A percentile compares a stretch with the other conserved stretches of the same genome.
Conservation (phyloP, 2,797 vertebrate genomes). For the Eleutherodactylus coqui region DNA sequence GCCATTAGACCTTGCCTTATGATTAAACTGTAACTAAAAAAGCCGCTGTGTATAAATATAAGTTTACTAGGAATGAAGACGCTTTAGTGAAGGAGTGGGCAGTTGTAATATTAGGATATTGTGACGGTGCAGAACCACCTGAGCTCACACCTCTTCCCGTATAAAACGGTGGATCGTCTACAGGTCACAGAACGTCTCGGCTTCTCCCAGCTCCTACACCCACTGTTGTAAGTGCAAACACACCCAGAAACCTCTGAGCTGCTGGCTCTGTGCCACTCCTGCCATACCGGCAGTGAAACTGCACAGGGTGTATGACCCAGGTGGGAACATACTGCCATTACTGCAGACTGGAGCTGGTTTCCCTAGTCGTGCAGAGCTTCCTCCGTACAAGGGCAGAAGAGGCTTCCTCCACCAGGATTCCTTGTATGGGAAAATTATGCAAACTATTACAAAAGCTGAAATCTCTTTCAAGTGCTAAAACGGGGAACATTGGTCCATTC, state of each 20-base stretch:
- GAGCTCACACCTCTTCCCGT: background rate
- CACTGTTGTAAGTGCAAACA: constrained; percentile 42
- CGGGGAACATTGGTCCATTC: background rate
- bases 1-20: too few species aligned
- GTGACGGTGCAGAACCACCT: background rate
- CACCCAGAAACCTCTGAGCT: constrained; percentile 55
- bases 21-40: too few species aligned
- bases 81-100: too few species aligned
- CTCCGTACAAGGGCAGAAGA: background rate
- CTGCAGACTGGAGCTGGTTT: background rate
- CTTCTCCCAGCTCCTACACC: constrained; percentile 40
- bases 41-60: too few species aligned
- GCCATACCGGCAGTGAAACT: background rate
- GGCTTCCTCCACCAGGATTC: too few species aligned
- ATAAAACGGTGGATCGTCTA: background rate
- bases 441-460: background rate
- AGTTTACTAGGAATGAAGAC: background rate
- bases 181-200: constrained; percentile 33
- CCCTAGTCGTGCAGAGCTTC: too few species aligned
- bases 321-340: background rate
- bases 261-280: constrained; percentile 29
- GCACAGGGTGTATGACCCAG: background rate
- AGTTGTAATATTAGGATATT: background rate
- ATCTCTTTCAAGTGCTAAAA: background rate
- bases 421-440: background rate